Conservation (phyloP, 2,888 invertebrate genomes). For the Dione juno region DNA sequence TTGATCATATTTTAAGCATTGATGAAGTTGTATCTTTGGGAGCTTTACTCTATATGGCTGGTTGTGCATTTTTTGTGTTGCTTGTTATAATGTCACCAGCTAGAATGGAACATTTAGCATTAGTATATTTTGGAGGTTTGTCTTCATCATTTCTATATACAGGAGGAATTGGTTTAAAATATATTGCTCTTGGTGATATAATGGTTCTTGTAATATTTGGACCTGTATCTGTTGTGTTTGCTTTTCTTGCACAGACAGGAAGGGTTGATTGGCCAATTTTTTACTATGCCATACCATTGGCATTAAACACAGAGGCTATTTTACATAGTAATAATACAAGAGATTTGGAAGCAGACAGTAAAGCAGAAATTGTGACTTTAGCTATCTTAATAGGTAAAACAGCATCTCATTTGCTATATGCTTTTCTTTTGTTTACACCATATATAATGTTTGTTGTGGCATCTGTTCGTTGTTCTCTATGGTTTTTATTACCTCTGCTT, state of each 20-base stretch:
- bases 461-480: slow-evolving; percentile 91
- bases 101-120: slow-evolving; percentile 96
- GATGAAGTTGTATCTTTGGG: slow-evolving; percentile 93
- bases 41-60: slow-evolving; percentile 93
- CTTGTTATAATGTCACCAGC: slow-evolving; percentile 92
- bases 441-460: slow-evolving; percentile 95
- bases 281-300: slow-evolving; percentile 96
- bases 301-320: slow-evolving; percentile 97
- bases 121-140: slow-evolving; percentile 97
- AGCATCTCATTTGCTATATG: slow-evolving; percentile 95
- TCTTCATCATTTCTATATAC: slow-evolving; percentile 98
- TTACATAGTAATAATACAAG: slow-evolving; percentile 97
- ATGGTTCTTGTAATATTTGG: slow-evolving; percentile 96
- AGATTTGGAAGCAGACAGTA: slow-evolving; percentile 93
- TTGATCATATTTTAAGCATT: slow-evolving; percentile 92
- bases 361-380: slow-evolving; percentile 96
- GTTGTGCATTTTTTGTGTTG: slow-evolving; percentile 92
- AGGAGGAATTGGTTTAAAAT: slow-evolving; percentile 97
- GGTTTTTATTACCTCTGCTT: slow-evolving; percentile 94
- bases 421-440: slow-evolving; percentile 94
- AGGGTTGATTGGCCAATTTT: slow-evolving; percentile 95
- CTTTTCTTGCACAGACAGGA: slow-evolving; percentile 96
- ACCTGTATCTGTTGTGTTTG: slow-evolving; percentile 96
- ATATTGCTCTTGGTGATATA: slow-evolving; percentile 97
- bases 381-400: slow-evolving; percentile 97